phyloP scores from a whole-genome alignment of 2,797 vertebrate species.

The Fratercula arctica region DNA sequence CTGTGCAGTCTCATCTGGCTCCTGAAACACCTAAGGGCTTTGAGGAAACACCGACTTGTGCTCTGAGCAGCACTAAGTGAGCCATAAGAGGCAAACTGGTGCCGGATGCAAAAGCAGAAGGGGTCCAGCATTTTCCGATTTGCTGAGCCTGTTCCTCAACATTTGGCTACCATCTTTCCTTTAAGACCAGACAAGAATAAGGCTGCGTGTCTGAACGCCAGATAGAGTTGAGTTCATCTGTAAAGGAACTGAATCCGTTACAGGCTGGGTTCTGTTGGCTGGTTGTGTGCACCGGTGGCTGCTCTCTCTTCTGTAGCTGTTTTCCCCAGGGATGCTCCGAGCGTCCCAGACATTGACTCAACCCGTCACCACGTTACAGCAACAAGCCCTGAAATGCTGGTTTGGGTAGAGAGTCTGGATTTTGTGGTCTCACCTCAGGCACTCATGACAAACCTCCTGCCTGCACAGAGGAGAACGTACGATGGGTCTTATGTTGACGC shows the following conservation, averaged over 20 bases:
- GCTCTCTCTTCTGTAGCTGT: neutral
- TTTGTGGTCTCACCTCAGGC: neutral
- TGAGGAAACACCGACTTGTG: neutral
- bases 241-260: neutral
- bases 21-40: neutral
- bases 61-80: neutral
- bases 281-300: neutral
- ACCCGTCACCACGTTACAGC: neutral
- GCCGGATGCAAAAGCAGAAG: neutral
- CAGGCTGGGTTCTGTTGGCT: neutral
- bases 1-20: neutral
- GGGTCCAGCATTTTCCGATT: too few relatives aligned
- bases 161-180: neutral
- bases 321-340: neutral
- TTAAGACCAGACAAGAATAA: neutral
- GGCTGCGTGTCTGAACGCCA: fast-evolving
- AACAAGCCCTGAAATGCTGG: fast-evolving
- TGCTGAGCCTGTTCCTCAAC: neutral
- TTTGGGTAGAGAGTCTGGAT: neutral
- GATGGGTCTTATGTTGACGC: fast-evolving
- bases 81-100: fast-evolving
- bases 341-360: fast-evolving
- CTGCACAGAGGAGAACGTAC: fast-evolving
- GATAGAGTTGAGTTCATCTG: neutral
- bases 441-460: neutral